A percentile compares a stretch with the other conserved stretches of the same genome.
Evolutionary conservation across 1,140 invertebrate genomes (phyloP).

Genomic region (Centruroides vittatus): DNA sequence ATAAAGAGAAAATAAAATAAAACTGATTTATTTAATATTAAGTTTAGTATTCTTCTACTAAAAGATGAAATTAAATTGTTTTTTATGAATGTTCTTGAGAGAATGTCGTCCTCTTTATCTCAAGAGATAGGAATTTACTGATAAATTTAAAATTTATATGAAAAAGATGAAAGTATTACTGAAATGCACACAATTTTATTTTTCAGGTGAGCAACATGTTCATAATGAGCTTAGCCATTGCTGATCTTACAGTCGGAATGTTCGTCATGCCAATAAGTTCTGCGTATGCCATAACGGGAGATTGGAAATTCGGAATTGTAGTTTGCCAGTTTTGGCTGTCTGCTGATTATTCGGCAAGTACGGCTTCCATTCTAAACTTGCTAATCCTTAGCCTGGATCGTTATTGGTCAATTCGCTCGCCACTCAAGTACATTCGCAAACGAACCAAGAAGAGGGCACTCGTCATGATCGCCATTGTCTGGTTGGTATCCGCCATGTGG

Average conservation of each 20-base stretch:
- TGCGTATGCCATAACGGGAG: slow-evolving; percentile 41
- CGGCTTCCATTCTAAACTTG: slow-evolving; percentile 47
- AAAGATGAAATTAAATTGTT: too few species aligned
- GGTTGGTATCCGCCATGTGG: slow-evolving; percentile 37
- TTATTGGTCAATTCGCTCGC: slow-evolving; percentile 43
- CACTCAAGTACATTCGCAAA: slow-evolving; percentile 41
- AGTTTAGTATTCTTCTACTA: too few species aligned
- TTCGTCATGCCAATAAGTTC: slow-evolving; percentile 48
- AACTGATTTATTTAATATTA: too few species aligned
- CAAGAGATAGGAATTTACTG: too few species aligned
- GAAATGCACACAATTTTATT: too few species aligned
- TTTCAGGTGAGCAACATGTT: slow-evolving; percentile 46
- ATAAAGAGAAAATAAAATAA: too few species aligned
- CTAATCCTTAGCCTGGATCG: slow-evolving; percentile 34
- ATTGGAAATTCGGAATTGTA: slow-evolving; percentile 40
- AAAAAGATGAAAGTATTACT: too few species aligned
- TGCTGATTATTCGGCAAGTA: slow-evolving; percentile 46
- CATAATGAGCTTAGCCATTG: slow-evolving; percentile 46
- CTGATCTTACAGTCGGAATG: slow-evolving; percentile 45
- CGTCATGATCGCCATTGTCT: slow-evolving; percentile 38
- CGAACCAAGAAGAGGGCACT: slow-evolving; percentile 41
- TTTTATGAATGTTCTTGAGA: too few species aligned
- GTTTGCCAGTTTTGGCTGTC: slow-evolving; percentile 39
- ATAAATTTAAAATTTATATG: too few species aligned
- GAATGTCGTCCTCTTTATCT: too few species aligned